phyloP scores from a whole-genome alignment of 2,888 invertebrate genomes.

The Salticus scenicus region DNA sequence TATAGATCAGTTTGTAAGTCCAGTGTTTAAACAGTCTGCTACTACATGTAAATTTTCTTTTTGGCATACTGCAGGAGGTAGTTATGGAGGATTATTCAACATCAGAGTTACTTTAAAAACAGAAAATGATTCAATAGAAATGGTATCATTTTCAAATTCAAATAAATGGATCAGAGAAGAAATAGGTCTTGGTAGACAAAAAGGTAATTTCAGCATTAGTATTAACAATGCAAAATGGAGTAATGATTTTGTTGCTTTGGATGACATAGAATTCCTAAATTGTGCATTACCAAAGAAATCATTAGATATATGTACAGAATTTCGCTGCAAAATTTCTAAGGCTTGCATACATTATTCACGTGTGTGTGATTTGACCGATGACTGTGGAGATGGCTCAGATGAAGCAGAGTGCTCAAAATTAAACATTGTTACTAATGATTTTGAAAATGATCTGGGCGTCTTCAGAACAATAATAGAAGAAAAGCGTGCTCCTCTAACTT shows the following conservation, averaged over 20 bases:
- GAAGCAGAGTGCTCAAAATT: constrained; percentile 59
- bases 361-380: constrained; percentile 67
- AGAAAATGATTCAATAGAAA: neutral
- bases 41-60: constrained; percentile 56
- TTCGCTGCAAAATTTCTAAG: constrained; percentile 23
- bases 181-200: constrained; percentile 55
- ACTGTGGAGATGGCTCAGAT: constrained; percentile 70
- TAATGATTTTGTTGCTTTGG: constrained; percentile 49
- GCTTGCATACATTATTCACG: constrained; percentile 56
- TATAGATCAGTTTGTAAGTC: constrained; percentile 39
- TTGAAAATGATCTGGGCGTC: constrained; percentile 47
- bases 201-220: constrained; percentile 36
- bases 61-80: constrained; percentile 26
- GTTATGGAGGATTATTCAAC: neutral
- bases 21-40: constrained; percentile 33
- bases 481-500: constrained; percentile 18
- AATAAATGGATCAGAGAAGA: constrained; percentile 33
- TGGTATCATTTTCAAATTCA: neutral
- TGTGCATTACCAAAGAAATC: constrained; percentile 62
- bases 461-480: constrained; percentile 29
- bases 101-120: constrained; percentile 15
- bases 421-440: constrained; percentile 24
- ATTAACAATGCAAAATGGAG: constrained; percentile 24
- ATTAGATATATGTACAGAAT: neutral
- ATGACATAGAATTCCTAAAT: constrained; percentile 65